Conservation (phyloP, 2,888 invertebrate species). For the Spodoptera picta region DNA sequence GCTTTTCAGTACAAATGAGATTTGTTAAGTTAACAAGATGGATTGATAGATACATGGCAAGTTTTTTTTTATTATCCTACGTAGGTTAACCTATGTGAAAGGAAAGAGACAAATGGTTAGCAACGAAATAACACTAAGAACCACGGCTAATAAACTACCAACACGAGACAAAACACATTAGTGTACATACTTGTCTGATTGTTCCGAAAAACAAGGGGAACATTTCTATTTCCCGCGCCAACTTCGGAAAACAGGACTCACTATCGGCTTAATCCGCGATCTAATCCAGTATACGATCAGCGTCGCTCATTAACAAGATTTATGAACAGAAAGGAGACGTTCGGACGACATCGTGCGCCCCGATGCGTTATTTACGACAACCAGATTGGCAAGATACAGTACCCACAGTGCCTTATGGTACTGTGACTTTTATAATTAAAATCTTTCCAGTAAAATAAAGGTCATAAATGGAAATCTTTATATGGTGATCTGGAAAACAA, state of each 20-base stretch:
- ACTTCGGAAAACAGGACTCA: slow-evolving; percentile 58
- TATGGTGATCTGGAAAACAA: slow-evolving; percentile 31
- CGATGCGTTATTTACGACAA: slow-evolving; percentile 81
- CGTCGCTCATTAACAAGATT: slow-evolving; percentile 87
- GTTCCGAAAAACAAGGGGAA: slow-evolving; percentile 47
- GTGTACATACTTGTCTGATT: slow-evolving; percentile 35
- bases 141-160: slow-evolving; percentile 35
- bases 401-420: slow-evolving; percentile 55
- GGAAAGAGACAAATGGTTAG: slow-evolving; percentile 4
- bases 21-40: slow-evolving; percentile 18
- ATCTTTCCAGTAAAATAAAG: slow-evolving; percentile 48
- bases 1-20: slow-evolving; percentile 38
- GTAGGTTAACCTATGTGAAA: neutral
- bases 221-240: slow-evolving; percentile 52
- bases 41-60: neutral
- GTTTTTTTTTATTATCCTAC: neutral
- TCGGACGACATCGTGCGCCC: slow-evolving; percentile 76
- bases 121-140: slow-evolving; percentile 30
- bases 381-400: slow-evolving; percentile 77
- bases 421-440: slow-evolving; percentile 60
- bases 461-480: slow-evolving; percentile 41
- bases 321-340: slow-evolving; percentile 83
- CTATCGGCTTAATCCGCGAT: slow-evolving; percentile 66
- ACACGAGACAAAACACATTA: slow-evolving; percentile 38
- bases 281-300: slow-evolving; percentile 82